Base-by-base conservation (phyloP, 2,113 vertebrate species). In the Syngnathus floridae region DNA sequence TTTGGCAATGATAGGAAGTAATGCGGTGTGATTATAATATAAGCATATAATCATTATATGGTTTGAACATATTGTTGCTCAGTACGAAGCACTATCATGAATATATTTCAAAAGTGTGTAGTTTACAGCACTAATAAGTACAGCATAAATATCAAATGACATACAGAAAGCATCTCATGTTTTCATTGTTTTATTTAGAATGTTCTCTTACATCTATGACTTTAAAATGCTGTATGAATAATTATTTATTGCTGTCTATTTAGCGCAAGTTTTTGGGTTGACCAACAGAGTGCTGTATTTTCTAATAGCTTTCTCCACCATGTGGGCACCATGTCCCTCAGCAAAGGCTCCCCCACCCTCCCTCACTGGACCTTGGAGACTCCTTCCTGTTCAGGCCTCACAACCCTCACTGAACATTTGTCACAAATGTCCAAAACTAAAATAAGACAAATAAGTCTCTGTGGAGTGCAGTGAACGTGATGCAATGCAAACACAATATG, bases 201-300 rank as follows among this genome's bases (percentile, higher is more conserved):
- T 45, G 4, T 45, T 45, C 43, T 45, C 14, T 13, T 45, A 14
- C 1, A 12, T 45, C 43, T 43, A 43, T 12, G 11, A 43, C 10
- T 9, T 1, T 43, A 40, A 40, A 40, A 40, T 40, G 38, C 41
- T 43, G 41, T 43, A 12, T 10, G 41, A 43, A 43, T 43, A 43
- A 43, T 11, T 2, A 43, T 1, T 43, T 13, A 11, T 43, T 2
- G 12, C 12, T 10, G 10, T 43, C 41, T 14, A 45, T 45, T 45
- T 45, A 14, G 13, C 43, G 0, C 12, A 45, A 4, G 38, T 40
- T 7, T 9, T 40, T 43, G 67, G 65, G 62, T 69, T 21, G 59
- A 5, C 76, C 86, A 78, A 41, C 17, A 73, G 75, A 73, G 40
- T 80, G 72, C 71, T 13, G 10, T 49, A 8, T 78, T 64, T 55